Base-by-base conservation (phyloP, 2,888 invertebrate genomes). In the Imbricaverruca yamaguchii region DNA sequence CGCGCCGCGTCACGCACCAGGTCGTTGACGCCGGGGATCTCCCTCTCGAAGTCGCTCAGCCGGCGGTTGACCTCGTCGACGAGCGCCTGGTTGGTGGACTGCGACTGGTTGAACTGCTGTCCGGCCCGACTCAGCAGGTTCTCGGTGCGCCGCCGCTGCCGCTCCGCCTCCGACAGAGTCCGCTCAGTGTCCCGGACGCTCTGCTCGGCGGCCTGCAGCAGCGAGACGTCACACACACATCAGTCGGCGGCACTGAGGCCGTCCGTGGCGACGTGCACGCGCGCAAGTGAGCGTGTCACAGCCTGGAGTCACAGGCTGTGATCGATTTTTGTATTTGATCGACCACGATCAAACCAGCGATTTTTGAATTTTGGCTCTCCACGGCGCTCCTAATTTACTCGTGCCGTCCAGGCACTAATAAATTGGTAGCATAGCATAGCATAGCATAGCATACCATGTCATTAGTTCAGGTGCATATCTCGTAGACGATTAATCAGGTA, bases 1-100 rank as follows among this genome's bases (percentile, higher is more conserved):
- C 39, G 39, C 39, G 39, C 39, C 39, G 39, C 21, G 11, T 21
- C 78, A 67, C 84, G 81, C 86, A 93, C 92, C 87, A 94, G 92
- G 84, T 93, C 91, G 87, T 98, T 98, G 80, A 98, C 89, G 84
- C 91, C 91, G 0, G 97, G 96, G 84, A 98, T 91, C 84, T 91
- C 90, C 2, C 89, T 88, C 83, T 93, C 92, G 80, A 98, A 89
- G 10, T 89, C 88, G 12, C 89, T 89, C 63, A 97, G 87, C 84
- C 93, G 91, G 0, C 89, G 88, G 82, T 91, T 90, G 81, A 95
- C 90, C 78, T 91, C 91, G 63, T 89, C 88, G 69, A 96, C 88
- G 81, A 92, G 90, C 80, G 91, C 90, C 85, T 93, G 91, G 86
- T 96, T 95, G 83, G 92, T 91, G 82, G 91, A 90, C 84, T 93